A percentile compares a stretch with the other conserved stretches of the same genome.
phyloP scores from a whole-genome alignment of 2,113 vertebrate species.

The Anser brachyrhynchus region DNA sequence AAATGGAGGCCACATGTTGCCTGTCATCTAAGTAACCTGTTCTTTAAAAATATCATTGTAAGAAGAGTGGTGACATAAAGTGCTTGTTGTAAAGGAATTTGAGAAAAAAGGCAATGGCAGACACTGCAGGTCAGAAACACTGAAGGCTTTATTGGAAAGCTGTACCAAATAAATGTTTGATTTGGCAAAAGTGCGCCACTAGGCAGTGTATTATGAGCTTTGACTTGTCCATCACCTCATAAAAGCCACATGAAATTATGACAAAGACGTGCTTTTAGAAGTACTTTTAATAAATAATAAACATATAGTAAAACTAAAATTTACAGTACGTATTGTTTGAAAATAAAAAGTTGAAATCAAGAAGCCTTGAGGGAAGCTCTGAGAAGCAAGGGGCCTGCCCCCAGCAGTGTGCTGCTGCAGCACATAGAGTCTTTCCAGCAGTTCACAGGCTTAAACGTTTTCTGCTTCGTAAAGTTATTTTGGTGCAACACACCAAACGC shows the following conservation, averaged over 20 bases:
- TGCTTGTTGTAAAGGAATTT: neutral
- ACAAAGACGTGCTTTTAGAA: neutral
- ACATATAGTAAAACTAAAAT: neutral
- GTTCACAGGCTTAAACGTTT: neutral
- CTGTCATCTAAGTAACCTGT: neutral
- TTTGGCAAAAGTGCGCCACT: neutral
- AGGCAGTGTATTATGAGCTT: neutral
- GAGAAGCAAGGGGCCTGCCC: neutral
- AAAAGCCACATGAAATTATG: neutral
- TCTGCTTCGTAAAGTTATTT: accelerated
- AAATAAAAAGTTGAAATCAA: neutral
- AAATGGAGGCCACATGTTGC: neutral
- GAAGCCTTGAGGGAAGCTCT: neutral
- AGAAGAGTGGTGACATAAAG: neutral
- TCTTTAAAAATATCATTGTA: neutral
- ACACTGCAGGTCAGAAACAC: neutral
- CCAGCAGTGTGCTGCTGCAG: neutral
- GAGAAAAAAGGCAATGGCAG: neutral
- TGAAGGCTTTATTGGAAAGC: neutral
- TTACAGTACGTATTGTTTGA: neutral
- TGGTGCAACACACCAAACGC: neutral
- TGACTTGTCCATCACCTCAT: neutral
- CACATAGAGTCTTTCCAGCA: neutral
- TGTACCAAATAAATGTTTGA: neutral
- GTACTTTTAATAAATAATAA: neutral